Base-by-base conservation (phyloP, 1,140 invertebrate species). In the Geopemphigus sp. region DNA sequence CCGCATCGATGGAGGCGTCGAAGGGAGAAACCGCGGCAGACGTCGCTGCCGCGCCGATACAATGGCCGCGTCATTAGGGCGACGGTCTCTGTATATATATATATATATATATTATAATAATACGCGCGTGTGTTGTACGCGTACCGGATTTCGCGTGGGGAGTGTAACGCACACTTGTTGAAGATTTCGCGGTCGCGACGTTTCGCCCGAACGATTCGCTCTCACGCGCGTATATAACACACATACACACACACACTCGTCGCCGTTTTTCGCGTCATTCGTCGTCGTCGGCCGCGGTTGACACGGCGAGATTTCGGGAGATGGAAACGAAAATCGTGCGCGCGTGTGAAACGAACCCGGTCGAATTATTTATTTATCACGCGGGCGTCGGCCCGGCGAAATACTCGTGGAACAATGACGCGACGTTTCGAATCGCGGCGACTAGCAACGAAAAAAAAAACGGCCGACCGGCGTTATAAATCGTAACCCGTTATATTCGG, bases 121-220 rank as follows among this genome's bases (percentile, higher is more conserved):
- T 8, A 39, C 32, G 32, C 32, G n/a, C 32, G 32, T 39, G 32
- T 29, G 5, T 26, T 47, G 47, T 72, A 6, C 12, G 29, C 63
- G 32, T 11, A 14, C 47, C 59, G 32, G 12, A 76, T 1, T 76
- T 22, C 0, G 57, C 29, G 15, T 26, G 22, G 15, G 14, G 11
- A n/a, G 8, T 6, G 19, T 17, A n/a, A 24, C 45, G 22, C 56
- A 8, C 73, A 59, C 73, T 78, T 19, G 45, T 78, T 19, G 45
- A 63, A 59, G 22, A 61, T 29, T 47, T 61, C 61, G 74, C 61
- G 74, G 74, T 24, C 19, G n/a, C n/a, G 32, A 56, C 1, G 32
- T 59, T 76, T 76, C 45, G 22, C n/a, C 4, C 15, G 29, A 57
- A 74, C 14, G 72, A 57, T 74, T 74, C 59, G n/a, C 56, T 47